Evolutionary conservation across 1,140 invertebrate genomes (phyloP).

Genomic region (Bombus pascuorum): DNA sequence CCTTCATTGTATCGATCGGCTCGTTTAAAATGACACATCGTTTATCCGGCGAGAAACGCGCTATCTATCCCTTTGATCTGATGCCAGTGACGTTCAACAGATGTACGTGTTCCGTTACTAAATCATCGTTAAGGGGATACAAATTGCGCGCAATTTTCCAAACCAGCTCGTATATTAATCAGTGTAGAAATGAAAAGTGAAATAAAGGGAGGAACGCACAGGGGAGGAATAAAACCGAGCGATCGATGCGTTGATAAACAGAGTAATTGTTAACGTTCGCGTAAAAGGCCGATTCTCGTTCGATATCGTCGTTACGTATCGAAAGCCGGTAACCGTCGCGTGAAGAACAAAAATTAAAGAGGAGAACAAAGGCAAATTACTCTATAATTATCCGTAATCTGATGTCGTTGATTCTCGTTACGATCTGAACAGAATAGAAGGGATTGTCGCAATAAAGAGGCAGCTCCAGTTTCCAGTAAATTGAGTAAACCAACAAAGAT

Average conservation of each 20-base stretch:
- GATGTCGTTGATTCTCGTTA: not conserved
- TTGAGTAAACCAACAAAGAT: not conserved
- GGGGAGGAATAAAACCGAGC: not conserved
- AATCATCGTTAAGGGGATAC: slow-evolving; percentile 26
- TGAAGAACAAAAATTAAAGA: not conserved
- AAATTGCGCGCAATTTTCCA: slow-evolving; percentile 27
- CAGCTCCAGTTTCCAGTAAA: not conserved
- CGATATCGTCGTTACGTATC: not conserved
- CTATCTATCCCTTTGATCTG: slow-evolving; percentile 52
- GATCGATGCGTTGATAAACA: not conserved
- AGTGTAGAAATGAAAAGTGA: not conserved
- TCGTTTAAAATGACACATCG: slow-evolving; percentile 45
- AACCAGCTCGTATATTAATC: not conserved
- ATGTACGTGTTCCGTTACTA: slow-evolving; percentile 19
- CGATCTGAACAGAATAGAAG: not conserved
- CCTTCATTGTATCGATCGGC: slow-evolving; percentile 61
- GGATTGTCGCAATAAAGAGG: not conserved
- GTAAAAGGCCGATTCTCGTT: not conserved
- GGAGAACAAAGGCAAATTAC: not conserved
- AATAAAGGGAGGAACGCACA: not conserved
- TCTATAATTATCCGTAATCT: not conserved
- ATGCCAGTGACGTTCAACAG: slow-evolving; percentile 31
- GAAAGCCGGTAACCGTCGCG: not conserved
- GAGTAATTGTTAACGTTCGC: not conserved
- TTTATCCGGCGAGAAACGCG: slow-evolving; percentile 40